Percentiles rank a stretch among this genome's conserved stretches.
phyloP scores from a whole-genome alignment of 2,888 invertebrate genomes.

The Sesamia inferens region DNA sequence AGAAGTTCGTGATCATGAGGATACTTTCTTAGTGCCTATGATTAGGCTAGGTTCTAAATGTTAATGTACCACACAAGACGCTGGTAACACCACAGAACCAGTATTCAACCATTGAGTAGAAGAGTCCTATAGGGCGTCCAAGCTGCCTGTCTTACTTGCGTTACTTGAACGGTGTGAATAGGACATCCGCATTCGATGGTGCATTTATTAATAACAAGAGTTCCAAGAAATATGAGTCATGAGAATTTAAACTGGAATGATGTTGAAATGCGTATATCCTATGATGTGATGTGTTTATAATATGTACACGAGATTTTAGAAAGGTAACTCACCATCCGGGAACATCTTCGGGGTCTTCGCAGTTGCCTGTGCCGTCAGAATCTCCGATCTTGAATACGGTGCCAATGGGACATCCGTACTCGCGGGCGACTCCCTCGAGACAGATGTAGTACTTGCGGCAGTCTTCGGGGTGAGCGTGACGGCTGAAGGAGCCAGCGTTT shows the following conservation, averaged over 20 bases:
- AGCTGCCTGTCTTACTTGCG: conserved; percentile 77
- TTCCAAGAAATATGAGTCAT: conserved; percentile 22
- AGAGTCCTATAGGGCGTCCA: conserved; percentile 76
- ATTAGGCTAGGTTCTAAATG: conserved; percentile 68
- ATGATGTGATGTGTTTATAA: conserved; percentile 55
- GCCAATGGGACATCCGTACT: conserved; percentile 98
- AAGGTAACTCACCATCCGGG: conserved; percentile 95
- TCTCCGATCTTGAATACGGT: conserved; percentile 98
- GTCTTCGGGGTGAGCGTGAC: conserved; percentile 98
- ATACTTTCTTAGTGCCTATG: conserved; percentile 62
- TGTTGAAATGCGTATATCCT: conserved; percentile 60
- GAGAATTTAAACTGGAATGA: conserved; percentile 29
- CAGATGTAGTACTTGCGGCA: conserved; percentile 99
- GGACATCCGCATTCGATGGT: conserved; percentile 70
- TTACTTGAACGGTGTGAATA: conserved; percentile 77
- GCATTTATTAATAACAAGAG: conserved; percentile 37
- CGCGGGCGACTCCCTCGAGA: conserved; percentile 96
- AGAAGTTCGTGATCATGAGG: conserved; percentile 29
- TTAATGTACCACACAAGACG: conserved; percentile 77
- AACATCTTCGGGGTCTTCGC: conserved; percentile 98
- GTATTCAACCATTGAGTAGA: conserved; percentile 80
- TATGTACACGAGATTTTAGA: conserved; percentile 54
- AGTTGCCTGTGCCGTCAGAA: conserved; percentile 96
- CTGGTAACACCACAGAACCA: conserved; percentile 79
- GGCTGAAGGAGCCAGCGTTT: conserved; percentile 96